Evolutionary conservation across 2,888 invertebrate species (phyloP), one percentile per base, ranked within the genome.

Genomic region (Lottia gigantea): DNA sequence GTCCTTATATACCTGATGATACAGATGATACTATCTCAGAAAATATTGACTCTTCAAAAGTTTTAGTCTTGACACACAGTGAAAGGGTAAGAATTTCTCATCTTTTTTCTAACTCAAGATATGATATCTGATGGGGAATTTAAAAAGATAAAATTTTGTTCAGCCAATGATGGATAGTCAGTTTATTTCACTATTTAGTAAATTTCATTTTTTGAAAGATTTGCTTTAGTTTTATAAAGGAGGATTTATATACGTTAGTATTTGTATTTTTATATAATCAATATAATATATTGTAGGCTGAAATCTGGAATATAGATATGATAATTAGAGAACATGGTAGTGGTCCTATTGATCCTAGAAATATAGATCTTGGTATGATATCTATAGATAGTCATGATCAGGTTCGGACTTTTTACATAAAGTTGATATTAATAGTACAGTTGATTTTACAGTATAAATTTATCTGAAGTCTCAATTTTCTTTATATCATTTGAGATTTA

Each of bases 41-140:
- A 89, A 93, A 94, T 12, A 78, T 81, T 15, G 86, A 87, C 69
- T 82, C 80, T 55, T 81, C 85, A 31, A 93, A 94, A 79, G 90
- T 95, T 78, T 91, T 97, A 82, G 94, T 95, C 66, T 92, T 96
- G 80, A 93, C 95, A 1, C 93, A 95, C 85, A 93, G 93, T 68
- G 92, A 92, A 78, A 77, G 80, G 76, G 88, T 88, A 73, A 67
- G 73, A 11, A 40, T 40, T 40, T 40, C 7, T 40, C 1, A 40
- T 40, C 11, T 31, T 31, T 31, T 31, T 31, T 31, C 31, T 31
- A n/a, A n/a, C n/a, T n/a, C n/a, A n/a, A n/a, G n/a, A n/a, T n/a
- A n/a, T n/a, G n/a, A n/a, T n/a, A n/a, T n/a, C n/a, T n/a, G n/a
- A n/a, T n/a, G n/a, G n/a, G n/a, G n/a, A n/a, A n/a, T n/a, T n/a